Evolutionary conservation across 2,113 vertebrate genomes (phyloP).

Genomic region (Paradisaea rubra): DNA sequence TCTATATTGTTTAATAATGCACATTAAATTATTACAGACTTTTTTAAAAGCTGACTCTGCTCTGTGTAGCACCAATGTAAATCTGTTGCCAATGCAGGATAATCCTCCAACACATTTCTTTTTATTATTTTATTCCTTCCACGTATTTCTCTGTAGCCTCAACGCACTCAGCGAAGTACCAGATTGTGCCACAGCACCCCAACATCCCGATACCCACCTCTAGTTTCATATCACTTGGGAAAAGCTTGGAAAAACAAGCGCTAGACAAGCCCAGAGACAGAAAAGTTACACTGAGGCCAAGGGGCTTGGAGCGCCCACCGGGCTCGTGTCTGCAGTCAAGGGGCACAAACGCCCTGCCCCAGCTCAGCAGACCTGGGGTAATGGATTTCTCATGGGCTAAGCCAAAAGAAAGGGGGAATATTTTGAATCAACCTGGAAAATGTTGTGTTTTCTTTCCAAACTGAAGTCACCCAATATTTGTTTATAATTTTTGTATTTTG

Average conservation of each 20-base stretch:
- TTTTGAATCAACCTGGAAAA: neutral
- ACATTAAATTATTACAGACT: neutral
- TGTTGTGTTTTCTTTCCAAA: neutral
- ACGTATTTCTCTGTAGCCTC: accelerated
- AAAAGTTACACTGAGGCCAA: accelerated
- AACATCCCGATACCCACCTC: accelerated
- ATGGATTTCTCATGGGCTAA: neutral
- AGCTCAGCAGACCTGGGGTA: accelerated
- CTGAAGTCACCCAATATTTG: neutral
- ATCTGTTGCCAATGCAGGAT: accelerated
- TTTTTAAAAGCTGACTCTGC: neutral
- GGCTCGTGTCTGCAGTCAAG: accelerated
- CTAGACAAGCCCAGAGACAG: neutral
- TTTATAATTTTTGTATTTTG: neutral
- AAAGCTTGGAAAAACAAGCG: accelerated
- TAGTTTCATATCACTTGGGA: accelerated
- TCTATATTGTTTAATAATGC: neutral
- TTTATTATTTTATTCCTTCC: neutral
- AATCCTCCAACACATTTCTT: accelerated
- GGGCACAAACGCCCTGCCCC: accelerated
- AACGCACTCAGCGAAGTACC: accelerated
- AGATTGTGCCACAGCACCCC: neutral
- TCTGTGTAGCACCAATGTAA: accelerated
- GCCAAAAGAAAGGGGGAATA: neutral
- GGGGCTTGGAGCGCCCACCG: accelerated